Percentiles rank a stretch among this genome's conserved stretches.
Evolutionary conservation across 1,140 invertebrate species (phyloP).

Genomic region (Geopemphigus sp.): DNA sequence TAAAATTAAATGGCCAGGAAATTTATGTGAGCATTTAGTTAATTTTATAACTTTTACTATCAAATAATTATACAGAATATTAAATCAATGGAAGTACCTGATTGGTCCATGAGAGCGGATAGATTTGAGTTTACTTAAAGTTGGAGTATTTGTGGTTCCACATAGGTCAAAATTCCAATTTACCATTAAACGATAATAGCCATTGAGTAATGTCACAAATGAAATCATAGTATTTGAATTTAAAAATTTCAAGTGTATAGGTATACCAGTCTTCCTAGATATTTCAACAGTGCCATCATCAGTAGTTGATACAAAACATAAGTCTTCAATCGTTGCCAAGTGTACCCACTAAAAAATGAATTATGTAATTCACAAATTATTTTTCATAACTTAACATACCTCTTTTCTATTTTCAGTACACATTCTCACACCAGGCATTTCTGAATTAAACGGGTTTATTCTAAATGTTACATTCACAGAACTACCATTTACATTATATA

Average conservation of each 20-base stretch:
- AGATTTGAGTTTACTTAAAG: slow-evolving; percentile 67
- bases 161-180: slow-evolving; percentile 91
- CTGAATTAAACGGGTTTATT: slow-evolving; percentile 69
- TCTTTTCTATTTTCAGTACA: slow-evolving; percentile 63
- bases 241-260: slow-evolving; percentile 70
- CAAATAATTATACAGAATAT: background rate
- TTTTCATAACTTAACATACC: slow-evolving; percentile 56
- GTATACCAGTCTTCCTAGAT: slow-evolving; percentile 73
- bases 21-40: no score
- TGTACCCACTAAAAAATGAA: slow-evolving; percentile 64
- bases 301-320: slow-evolving; percentile 71
- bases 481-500: slow-evolving; percentile 63
- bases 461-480: slow-evolving; percentile 60
- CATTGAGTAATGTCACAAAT: slow-evolving; percentile 80
- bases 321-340: slow-evolving; percentile 76
- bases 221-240: slow-evolving; percentile 65
- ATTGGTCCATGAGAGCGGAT: slow-evolving; percentile 86
- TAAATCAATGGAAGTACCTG: slow-evolving; percentile 59
- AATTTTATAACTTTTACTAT: no score
- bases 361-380: background rate
- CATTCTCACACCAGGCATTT: slow-evolving; percentile 66
- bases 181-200: slow-evolving; percentile 81
- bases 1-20: no score
- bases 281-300: slow-evolving; percentile 73
- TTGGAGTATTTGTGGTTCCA: slow-evolving; percentile 73